phyloP scores from a whole-genome alignment of 2,888 invertebrate species.

The Sipunculus nudus region DNA sequence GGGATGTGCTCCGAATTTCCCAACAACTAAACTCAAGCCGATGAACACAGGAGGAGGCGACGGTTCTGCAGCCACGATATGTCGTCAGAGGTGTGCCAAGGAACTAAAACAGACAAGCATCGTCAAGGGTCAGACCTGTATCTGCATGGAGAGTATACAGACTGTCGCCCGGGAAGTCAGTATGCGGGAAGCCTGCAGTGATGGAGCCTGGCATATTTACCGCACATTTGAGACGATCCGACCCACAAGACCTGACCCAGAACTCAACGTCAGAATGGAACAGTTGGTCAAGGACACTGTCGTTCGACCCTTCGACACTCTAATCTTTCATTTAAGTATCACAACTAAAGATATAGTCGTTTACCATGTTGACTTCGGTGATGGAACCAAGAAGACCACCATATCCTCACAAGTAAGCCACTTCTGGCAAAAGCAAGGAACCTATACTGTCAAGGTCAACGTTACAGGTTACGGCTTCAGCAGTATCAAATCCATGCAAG shows the following conservation, averaged over 20 bases:
- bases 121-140: too few relatives aligned
- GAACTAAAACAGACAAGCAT: too few relatives aligned
- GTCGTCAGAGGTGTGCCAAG: too few relatives aligned
- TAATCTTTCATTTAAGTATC: constrained; percentile 42
- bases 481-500: constrained; percentile 5
- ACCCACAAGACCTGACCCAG: constrained; percentile 3
- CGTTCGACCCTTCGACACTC: constrained; percentile 56
- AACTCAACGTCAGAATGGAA: constrained; percentile 20
- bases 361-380: constrained; percentile 53
- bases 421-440: constrained; percentile 47
- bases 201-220: neutral
- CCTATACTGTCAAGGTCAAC: constrained; percentile 39
- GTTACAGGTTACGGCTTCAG: constrained; percentile 27
- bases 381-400: constrained; percentile 39
- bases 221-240: neutral
- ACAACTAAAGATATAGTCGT: constrained; percentile 37
- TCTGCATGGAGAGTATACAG: too few relatives aligned
- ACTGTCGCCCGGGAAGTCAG: too few relatives aligned
- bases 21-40: too few relatives aligned
- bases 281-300: too few relatives aligned
- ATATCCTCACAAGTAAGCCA: constrained; percentile 41
- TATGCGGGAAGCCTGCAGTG: too few relatives aligned
- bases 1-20: too few relatives aligned
- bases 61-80: too few relatives aligned
- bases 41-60: too few relatives aligned